Base-by-base conservation (phyloP, 2,888 invertebrate genomes). In the Harpalus rufipes region DNA sequence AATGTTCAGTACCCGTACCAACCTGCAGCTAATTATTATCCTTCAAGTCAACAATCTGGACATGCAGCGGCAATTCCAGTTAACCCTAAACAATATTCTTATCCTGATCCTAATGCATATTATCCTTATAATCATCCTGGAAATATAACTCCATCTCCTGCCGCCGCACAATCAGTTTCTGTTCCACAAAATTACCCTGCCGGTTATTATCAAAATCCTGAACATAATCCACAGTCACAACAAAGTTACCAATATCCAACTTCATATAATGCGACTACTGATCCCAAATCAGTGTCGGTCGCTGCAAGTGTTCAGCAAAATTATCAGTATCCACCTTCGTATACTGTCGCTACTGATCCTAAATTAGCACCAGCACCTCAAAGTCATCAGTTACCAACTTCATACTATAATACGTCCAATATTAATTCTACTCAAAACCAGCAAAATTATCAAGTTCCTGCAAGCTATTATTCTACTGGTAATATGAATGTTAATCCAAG, bases 201-300 rank as follows among this genome's bases (percentile, higher is more conserved):
- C 7, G 32, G 68, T 68, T 68, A 68, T 68, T 68, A 68, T 58
- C 79, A 56, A 85, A 72, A 39, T 44, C 85, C 59, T 7, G 65
- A 51, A 74, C 84, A 84, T 3, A 25, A 25, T 25, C 25, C 25
- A 63, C 12, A 14, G 7, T 7, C 59, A 6, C 59, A 59, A 16
- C 59, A 59, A 59, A 59, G 6, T 14, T 59, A 41, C n/a, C 83
- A 65, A 41, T 51, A 51, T 0, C 39, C 41, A 12, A 8, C 74
- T n/a, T 8, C 61, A 4, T 21, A 80, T 25, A 58, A 21, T 2
- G 3, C 61, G 12, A 12, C 81, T 21, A 21, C 32, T 59, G 56
- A 25, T n/a, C 44, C 21, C n/a, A 68, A 82, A 51, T 51, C 74
- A 18, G 74, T 51, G n/a, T 12, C 44, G 12, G 44, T 10, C 4